Evolutionary conservation across 1,140 invertebrate genomes (phyloP), one percentile per base, ranked within the genome.

Genomic region (Brachionus sp.): DNA sequence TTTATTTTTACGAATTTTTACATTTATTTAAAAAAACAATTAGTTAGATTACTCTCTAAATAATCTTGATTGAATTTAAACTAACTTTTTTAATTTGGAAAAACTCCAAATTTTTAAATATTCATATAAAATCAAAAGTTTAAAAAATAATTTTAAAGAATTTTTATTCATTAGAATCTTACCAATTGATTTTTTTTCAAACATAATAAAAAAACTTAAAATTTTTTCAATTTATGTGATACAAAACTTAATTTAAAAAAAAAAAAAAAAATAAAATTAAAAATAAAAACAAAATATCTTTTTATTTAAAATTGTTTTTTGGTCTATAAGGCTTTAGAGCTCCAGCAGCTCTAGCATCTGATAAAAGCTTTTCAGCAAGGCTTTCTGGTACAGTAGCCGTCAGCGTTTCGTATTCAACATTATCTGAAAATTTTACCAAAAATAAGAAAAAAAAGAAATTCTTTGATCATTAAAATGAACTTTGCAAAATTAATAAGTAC

Each of bases 371-470:
- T 80, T 80, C 77, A 42, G 77, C 77, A 13, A 80, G 29, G 53
- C 57, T 57, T 57, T 57, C 46, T 19, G 77, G 57, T 57, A 80
- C 77, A 33, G 46, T 62, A 19, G 50, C 39, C 4, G 77, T 66
- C 19, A 80, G 12, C 23, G 77, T 80, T 57, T 80, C 77, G 35
- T 80, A 80, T 80, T 80, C 77, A 57, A 50, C 75, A 57, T 77
- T 57, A 77, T 77, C 75, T 50, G 75, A 29, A 77, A 29, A 57
- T n/a, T 33, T 46, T 23, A 50, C 37, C 39, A 50, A 77, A 19
- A 35, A 35, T 70, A 10, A 29, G n/a, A 37, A 70, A 37, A 70
- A 70, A 70, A 70, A 70, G n/a, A 16, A 13, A 16, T n/a, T 70
- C 35, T 35, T 70, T 35, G 3, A 16, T 37, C 29, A 37, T 39